These are phyloP conservation scores for Andricus grossulariae DNA, from an alignment of 1,140 invertebrate species.

Conservation along the genomic window DNA sequence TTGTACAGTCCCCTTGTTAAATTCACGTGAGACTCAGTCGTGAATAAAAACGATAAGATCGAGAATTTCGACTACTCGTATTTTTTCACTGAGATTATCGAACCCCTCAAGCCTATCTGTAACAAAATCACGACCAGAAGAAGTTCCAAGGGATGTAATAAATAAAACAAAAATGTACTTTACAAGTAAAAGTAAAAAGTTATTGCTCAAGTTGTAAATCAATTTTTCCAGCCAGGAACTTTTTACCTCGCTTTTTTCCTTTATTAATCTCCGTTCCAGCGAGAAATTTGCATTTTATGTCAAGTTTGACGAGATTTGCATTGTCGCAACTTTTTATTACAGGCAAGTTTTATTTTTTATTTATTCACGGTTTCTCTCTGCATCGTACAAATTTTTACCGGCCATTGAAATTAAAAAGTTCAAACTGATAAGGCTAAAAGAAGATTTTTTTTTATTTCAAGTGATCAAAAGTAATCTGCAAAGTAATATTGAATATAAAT, in stretches of 20 bases:
- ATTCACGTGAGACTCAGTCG: slow-evolving; percentile 19
- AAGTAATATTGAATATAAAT: too few relatives aligned
- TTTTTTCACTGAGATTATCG: slow-evolving; percentile 7
- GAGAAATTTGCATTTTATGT: slow-evolving; percentile 1
- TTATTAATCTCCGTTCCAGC: neutral
- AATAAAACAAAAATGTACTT: neutral
- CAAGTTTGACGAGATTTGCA: neutral
- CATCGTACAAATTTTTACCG: neutral
- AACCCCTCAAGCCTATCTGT: neutral
- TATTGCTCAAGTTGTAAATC: neutral
- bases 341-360: neutral
- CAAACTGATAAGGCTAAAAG: too few relatives aligned
- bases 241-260: neutral
- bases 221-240: neutral
- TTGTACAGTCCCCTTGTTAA: slow-evolving; percentile 12
- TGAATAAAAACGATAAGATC: slow-evolving; percentile 26
- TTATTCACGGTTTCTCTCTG: too few relatives aligned
- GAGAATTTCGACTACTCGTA: slow-evolving; percentile 20
- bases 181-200: neutral
- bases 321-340: slow-evolving; percentile 8
- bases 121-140: neutral
- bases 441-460: too few relatives aligned
- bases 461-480: too few relatives aligned
- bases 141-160: neutral
- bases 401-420: neutral